Evolutionary conservation across 2,888 invertebrate species (phyloP), one percentile per base, ranked within the genome.

Genomic region (Cistogaster globosa): DNA sequence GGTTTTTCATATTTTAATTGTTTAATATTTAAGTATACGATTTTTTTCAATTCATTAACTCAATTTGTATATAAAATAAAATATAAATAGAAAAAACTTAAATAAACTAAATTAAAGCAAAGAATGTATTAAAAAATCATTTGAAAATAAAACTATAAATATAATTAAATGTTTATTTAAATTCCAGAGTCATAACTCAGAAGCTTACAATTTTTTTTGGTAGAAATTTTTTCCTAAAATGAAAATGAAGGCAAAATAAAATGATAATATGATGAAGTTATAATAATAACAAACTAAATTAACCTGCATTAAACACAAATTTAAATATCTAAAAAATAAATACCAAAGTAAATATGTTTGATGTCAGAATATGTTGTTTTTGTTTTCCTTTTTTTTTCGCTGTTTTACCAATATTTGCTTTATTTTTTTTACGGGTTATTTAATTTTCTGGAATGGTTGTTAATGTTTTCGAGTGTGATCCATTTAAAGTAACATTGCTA

Each of bases 361-460:
- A 20, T 55, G 42, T 68, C 42, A 12, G 11, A 12, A 42, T 42
- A 12, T 6, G 2, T 14, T 55, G 18, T 42, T 42, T 60, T 57
- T 32, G 32, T 32, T 32, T 32, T 32, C 6, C 3, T 32, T 32
- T 32, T 32, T 32, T 32, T 5, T 32, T 32, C 7, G 0, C 0
- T 32, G 32, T 32, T 6, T 18, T 45, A 18, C 11, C 14, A 53
- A 5, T 53, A 53, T 20, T 14, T 14, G 6, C 9, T 18, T 20
- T 9, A 45, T 16, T 58, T 48, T 58, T 48, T 20, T 58, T 79
- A 26, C 3, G 16, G 69, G 48, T 51, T 42, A 16, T 58, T 76
- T 88, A 91, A 87, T 92, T 92, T 87, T 92, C 92, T 88, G 91
- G 92, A 92, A 92, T 92, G 89, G 91, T 89, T 82, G 89, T 87